Conservation (phyloP, 2,797 vertebrate genomes). For the Thaleichthys pacificus region DNA sequence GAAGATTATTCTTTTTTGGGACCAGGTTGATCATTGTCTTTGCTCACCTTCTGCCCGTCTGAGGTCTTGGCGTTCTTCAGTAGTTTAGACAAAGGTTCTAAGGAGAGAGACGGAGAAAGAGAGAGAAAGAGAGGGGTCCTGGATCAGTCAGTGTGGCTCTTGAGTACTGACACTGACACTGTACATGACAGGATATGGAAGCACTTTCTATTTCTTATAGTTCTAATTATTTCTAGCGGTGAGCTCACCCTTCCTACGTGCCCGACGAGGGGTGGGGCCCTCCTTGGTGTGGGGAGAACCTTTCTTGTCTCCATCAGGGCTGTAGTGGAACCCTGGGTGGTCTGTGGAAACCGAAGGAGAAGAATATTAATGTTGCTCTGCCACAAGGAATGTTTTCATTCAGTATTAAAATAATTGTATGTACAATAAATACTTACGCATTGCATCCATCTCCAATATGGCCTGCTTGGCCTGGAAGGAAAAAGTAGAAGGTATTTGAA, state of each 20-base stretch:
- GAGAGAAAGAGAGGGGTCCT: neutral
- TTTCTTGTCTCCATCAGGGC: constrained; percentile 81
- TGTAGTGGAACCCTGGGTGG: constrained; percentile 91
- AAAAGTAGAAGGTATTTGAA: constrained; percentile 13
- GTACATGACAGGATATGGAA: neutral
- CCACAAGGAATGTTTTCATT: neutral
- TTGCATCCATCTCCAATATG: constrained; percentile 97
- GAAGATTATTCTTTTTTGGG: neutral
- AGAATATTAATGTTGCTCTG: neutral
- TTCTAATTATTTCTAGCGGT: neutral
- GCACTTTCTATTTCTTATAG: neutral
- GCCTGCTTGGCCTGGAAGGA: constrained; percentile 91
- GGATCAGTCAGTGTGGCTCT: neutral
- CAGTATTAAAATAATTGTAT: neutral
- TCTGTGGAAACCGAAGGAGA: constrained; percentile 67
- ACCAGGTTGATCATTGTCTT: neutral
- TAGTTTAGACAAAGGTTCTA: constrained; percentile 90
- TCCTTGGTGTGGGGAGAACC: constrained; percentile 78
- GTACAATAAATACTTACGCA: constrained; percentile 81
- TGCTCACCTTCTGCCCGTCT: constrained; percentile 67
- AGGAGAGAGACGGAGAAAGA: constrained; percentile 15
- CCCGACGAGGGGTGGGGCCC: constrained; percentile 79
- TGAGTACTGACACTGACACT: neutral
- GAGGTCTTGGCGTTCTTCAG: constrained; percentile 88
- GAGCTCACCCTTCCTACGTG: constrained; percentile 87